Percentiles rank a stretch among this genome's conserved stretches.
phyloP scores from a whole-genome alignment of 2,888 invertebrate species.

The Sycophila texana region DNA sequence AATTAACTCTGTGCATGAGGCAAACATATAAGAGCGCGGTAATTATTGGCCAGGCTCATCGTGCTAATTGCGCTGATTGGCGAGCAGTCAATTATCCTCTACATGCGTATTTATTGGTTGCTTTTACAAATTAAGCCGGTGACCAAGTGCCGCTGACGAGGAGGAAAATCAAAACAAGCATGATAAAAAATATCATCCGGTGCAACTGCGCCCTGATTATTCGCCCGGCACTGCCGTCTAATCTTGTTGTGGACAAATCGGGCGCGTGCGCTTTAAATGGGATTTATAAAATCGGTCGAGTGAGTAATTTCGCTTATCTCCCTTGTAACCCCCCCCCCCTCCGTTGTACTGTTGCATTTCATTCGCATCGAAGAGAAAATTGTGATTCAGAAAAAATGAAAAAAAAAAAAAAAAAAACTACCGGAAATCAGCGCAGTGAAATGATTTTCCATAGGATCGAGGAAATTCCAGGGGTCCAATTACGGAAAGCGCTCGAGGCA shows the following conservation, averaged over 20 bases:
- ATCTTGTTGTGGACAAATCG: neutral
- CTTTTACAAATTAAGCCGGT: slow-evolving; percentile 52
- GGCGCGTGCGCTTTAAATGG: neutral
- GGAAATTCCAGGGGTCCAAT: neutral
- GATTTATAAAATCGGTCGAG: too few relatives aligned
- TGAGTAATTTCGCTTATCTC: too few relatives aligned
- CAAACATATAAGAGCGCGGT: slow-evolving; percentile 42
- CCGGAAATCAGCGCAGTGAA: neutral
- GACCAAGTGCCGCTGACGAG: slow-evolving; percentile 16
- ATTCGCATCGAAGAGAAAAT: too few relatives aligned
- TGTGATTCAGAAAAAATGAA: too few relatives aligned
- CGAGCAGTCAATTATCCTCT: slow-evolving; percentile 49
- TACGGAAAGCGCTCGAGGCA: neutral
- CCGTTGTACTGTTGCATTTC: too few relatives aligned
- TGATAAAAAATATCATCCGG: slow-evolving; percentile 19
- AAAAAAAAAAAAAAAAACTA: neutral
- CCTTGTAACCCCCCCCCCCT: too few relatives aligned
- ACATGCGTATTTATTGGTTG: slow-evolving; percentile 46
- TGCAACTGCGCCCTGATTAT: slow-evolving; percentile 12
- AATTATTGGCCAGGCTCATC: slow-evolving; percentile 51
- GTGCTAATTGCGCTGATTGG: slow-evolving; percentile 54
- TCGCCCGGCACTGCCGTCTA: neutral
- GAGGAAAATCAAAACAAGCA: slow-evolving; percentile 35
- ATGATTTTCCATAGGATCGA: too few relatives aligned
- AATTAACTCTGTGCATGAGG: slow-evolving; percentile 29